phyloP scores from a whole-genome alignment of 1,140 invertebrate genomes.

The Megalopta genalis region DNA sequence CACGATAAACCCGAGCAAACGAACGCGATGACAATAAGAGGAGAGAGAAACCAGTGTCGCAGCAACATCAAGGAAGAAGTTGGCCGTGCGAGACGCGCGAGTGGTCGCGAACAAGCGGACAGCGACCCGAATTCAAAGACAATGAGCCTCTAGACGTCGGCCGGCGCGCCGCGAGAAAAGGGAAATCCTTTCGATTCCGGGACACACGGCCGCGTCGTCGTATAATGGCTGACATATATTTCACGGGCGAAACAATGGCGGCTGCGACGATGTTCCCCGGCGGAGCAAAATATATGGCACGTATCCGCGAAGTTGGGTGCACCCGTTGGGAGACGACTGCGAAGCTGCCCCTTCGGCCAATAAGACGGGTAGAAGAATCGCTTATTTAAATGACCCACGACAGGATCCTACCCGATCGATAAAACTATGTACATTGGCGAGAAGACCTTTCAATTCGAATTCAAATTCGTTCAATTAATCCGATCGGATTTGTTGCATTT shows the following conservation, averaged over 20 bases:
- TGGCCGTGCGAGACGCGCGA: not conserved
- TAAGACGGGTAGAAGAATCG: no score
- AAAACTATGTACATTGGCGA: no score
- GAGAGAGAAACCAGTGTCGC: not conserved
- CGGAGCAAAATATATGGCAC: slow-evolving; percentile 20
- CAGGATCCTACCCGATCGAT: no score
- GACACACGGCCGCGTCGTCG: slow-evolving; percentile 16
- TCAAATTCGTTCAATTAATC: no score
- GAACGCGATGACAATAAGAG: not conserved
- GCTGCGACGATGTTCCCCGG: not conserved
- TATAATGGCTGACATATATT: slow-evolving; percentile 58
- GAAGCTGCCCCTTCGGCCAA: no score
- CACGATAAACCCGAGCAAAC: not conserved
- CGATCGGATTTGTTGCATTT: no score
- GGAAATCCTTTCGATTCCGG: slow-evolving; percentile 48
- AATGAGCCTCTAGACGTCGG: slow-evolving; percentile 42
- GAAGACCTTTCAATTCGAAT: no score
- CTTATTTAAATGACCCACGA: no score
- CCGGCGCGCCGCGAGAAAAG: slow-evolving; percentile 40
- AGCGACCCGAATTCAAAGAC: slow-evolving; percentile 57
- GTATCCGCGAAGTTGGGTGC: slow-evolving; percentile 10
- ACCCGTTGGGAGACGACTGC: not conserved
- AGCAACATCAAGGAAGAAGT: not conserved
- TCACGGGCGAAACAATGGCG: slow-evolving; percentile 41
- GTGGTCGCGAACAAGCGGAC: not conserved